Base-by-base conservation (phyloP, 2,888 invertebrate genomes). In the Melikaiella ostensackeni region DNA sequence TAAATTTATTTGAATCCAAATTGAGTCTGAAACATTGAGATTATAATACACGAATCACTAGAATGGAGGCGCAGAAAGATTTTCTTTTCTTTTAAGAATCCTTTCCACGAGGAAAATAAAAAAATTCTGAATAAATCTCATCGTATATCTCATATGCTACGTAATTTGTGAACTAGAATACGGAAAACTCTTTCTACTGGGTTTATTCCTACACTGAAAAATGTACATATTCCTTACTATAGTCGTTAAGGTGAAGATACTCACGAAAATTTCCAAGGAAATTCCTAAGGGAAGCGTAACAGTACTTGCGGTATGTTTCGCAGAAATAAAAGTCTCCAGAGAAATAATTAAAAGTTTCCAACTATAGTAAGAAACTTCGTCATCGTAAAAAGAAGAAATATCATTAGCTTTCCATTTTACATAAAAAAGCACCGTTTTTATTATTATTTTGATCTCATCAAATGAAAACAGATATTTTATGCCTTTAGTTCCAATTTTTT, bases 221-320 rank as follows among this genome's bases (percentile, higher is more conserved):
- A 50, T 70, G 50, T 46, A 46, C 70, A 70, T 55, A 50, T 70
- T 70, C 50, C 21, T 50, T 55, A 70, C 27, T 30, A 30, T n/a
- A 11, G 27, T 70, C 70, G n/a, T 33, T 70, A 27, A 19, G 42
- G 42, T 19, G 66, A 66, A 30, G 42, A 66, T 27, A 30, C 30
- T 66, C 66, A 66, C 66, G 5, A 70, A 70, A 70, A 50, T 70
- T 70, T 70, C 6, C 30, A 50, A 50, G 70, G 30, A 55, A 50
- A 70, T 50, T 70, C 70, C 70, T 50, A 6, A 50, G 70, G 50
- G 70, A 70, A 50, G 50, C 33, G 30, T 70, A 50, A 70, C 70
- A 27, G n/a, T 33, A 8, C 27, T 27, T n/a, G 70, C 27, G 27
- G 70, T 70, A 46, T 50, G n/a, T 50, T 46, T 50, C 21, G n/a